Conservation (phyloP, 1,140 invertebrate species). For the Zaprionus nigranus region DNA sequence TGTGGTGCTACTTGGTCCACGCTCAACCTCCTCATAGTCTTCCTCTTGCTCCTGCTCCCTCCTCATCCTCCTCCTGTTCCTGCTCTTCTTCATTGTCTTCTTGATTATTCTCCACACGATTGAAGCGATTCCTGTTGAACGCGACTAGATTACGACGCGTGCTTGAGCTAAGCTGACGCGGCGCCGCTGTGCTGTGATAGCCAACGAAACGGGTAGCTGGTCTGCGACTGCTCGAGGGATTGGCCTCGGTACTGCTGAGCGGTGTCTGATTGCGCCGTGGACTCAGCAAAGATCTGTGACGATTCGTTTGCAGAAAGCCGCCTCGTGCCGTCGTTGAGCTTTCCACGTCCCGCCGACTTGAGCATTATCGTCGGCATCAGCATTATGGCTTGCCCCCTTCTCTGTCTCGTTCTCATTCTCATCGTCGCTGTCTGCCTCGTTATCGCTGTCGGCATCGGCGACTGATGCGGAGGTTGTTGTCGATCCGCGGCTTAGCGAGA, state of each 20-base stretch:
- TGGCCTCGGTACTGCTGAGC: neutral
- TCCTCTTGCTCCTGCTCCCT: constrained; percentile 30
- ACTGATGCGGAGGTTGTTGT: constrained; percentile 26
- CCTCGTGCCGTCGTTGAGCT: constrained; percentile 25
- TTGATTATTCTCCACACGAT: constrained; percentile 23
- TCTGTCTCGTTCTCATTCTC: neutral
- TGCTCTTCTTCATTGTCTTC: constrained; percentile 37
- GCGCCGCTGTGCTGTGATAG: constrained; percentile 45
- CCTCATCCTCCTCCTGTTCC: constrained; percentile 36
- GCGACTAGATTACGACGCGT: constrained; percentile 57
- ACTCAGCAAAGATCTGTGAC: constrained; percentile 51
- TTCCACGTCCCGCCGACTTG: neutral
- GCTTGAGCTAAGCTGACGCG: constrained; percentile 39
- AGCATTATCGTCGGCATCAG: constrained; percentile 2
- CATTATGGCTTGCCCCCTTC: neutral
- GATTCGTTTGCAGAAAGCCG: constrained; percentile 63
- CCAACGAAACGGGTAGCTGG: constrained; percentile 8
- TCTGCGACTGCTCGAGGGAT: constrained; percentile 19
- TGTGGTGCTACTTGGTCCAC: constrained; percentile 14
- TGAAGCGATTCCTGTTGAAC: constrained; percentile 65
- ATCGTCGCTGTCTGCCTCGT: constrained; percentile 10
- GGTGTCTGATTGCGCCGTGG: neutral
- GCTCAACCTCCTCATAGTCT: constrained; percentile 18
- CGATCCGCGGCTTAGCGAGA: constrained; percentile 26
- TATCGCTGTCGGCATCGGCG: constrained; percentile 11